phyloP scores from a whole-genome alignment of 92 coral and sea anemone genomes.

The Montipora capitata region DNA sequence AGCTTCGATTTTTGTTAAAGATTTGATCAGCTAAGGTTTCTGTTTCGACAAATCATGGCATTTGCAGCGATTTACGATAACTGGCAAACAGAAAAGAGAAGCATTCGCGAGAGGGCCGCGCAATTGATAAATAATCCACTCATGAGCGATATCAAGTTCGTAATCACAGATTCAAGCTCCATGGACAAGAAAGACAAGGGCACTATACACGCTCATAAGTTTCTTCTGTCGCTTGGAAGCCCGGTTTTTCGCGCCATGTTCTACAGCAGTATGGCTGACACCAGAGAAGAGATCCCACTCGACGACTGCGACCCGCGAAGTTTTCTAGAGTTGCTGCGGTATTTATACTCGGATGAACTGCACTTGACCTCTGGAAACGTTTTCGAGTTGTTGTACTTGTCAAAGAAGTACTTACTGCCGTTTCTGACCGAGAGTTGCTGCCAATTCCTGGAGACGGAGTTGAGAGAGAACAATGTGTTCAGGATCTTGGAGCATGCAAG shows the following conservation, averaged over 20 bases:
- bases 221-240: conserved; percentile 74
- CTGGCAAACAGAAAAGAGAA: conserved; percentile 45
- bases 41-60: conserved; percentile 35
- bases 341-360: conserved; percentile 72
- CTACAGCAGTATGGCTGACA: conserved; percentile 69
- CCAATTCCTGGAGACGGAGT: conserved; percentile 46
- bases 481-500: conserved; percentile 71
- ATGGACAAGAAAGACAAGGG: background rate
- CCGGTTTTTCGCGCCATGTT: conserved; percentile 79
- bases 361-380: conserved; percentile 73
- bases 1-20: background rate
- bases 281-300: conserved; percentile 67
- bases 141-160: conserved; percentile 59
- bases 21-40: background rate
- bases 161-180: conserved; percentile 19
- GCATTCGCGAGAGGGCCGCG: conserved; percentile 50
- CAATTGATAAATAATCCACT: conserved; percentile 35
- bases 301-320: conserved; percentile 71
- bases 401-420: conserved; percentile 79
- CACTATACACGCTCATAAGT: conserved; percentile 64
- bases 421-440: conserved; percentile 69
- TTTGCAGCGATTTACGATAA: background rate
- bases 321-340: conserved; percentile 76
- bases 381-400: conserved; percentile 69
- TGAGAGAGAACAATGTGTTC: conserved; percentile 68